Conservation (phyloP, 2,888 invertebrate genomes). For the Hydrotaea cyrtoneurina region DNA sequence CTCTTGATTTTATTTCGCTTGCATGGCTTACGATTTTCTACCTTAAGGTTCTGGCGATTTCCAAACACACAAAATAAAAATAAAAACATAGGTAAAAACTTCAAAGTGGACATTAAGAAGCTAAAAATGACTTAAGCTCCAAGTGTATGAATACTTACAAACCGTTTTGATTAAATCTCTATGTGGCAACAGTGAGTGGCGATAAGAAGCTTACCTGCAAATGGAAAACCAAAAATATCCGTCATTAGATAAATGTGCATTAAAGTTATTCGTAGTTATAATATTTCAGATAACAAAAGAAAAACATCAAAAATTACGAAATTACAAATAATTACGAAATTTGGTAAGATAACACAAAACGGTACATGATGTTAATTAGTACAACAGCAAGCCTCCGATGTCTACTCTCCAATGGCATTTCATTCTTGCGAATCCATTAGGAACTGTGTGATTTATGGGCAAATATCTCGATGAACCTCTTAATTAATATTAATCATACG, state of each 20-base stretch:
- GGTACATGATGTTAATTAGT: too few species aligned
- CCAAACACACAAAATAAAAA: not conserved
- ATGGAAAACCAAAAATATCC: not conserved
- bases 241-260: not conserved
- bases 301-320: too few species aligned
- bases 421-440: too few species aligned
- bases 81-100: not conserved
- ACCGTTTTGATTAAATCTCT: not conserved
- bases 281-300: too few species aligned
- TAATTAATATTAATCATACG: not conserved
- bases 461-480: not conserved
- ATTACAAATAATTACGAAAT: too few species aligned
- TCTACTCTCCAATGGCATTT: too few species aligned
- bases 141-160: not conserved
- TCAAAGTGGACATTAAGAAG: not conserved
- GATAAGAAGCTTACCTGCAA: constrained; percentile 30
- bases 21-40: not conserved
- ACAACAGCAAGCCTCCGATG: too few species aligned
- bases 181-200: not conserved
- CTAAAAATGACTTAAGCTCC: constrained; percentile 13
- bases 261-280: too few species aligned
- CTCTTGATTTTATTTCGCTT: not conserved
- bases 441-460: too few species aligned
- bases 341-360: too few species aligned
- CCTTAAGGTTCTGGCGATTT: constrained; percentile 12